phyloP scores from a whole-genome alignment of 2,113 vertebrate species.

The Solea senegalensis region DNA sequence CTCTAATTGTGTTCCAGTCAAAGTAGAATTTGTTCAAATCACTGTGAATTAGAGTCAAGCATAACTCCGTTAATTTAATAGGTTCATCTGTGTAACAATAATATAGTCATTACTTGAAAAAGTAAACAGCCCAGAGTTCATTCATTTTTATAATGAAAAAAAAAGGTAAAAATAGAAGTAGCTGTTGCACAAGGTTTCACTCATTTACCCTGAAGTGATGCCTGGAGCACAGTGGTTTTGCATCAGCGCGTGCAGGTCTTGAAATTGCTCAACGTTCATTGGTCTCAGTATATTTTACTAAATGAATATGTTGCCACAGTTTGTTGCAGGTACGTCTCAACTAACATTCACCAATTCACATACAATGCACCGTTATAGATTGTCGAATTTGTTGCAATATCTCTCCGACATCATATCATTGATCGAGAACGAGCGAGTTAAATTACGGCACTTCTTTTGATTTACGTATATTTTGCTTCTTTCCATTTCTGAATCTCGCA shows the following conservation, averaged over 20 bases:
- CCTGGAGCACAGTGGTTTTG: constrained; percentile 13
- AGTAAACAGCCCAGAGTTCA: too few relatives aligned
- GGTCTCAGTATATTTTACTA: not conserved
- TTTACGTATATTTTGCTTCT: constrained; percentile 1
- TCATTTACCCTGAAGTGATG: not conserved
- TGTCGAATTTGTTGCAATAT: not conserved
- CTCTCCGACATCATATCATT: constrained; percentile 5
- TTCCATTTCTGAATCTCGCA: constrained; percentile 9
- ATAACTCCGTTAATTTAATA: too few relatives aligned
- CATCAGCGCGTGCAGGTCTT: not conserved
- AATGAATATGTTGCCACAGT: not conserved
- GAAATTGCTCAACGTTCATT: not conserved
- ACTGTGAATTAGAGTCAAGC: not conserved
- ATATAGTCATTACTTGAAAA: not conserved
- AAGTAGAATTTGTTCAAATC: not conserved
- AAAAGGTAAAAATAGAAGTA: not conserved
- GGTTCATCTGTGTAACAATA: not conserved
- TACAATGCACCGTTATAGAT: not conserved
- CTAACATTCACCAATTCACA: not conserved
- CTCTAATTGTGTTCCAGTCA: too few relatives aligned
- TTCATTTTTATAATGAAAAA: too few relatives aligned
- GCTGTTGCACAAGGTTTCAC: not conserved
- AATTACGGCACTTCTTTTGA: not conserved
- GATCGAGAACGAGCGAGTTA: constrained; percentile 14
- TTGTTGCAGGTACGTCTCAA: not conserved